Evolutionary conservation across 2,888 invertebrate genomes (phyloP), one percentile per base, ranked within the genome.

Genomic region (Balanococcus diminutus): DNA sequence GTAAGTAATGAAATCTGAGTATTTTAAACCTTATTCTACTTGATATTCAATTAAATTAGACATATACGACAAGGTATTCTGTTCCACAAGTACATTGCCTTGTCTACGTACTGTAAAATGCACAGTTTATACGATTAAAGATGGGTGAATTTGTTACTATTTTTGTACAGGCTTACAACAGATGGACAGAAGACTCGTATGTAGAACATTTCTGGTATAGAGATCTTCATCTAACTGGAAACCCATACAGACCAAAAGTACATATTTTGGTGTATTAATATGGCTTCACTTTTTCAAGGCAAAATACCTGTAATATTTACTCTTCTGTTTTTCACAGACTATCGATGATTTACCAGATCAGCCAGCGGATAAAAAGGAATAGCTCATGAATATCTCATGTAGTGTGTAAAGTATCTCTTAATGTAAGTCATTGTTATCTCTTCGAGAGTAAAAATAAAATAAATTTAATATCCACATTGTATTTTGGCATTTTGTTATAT

Each of bases 241-340:
- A 92, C 89, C 92, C 94, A 9, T 94, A 94, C 89, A 90, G 91
- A 87, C 90, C 92, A 87, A 91, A 91, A 89, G 93, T 93, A 90
- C 91, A 92, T 89, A 87, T 88, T 79, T 86, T 89, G 86, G 9
- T 36, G 5, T 14, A 5, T 14, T 28, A 31, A n/a, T n/a, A n/a
- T n/a, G n/a, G n/a, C n/a, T 0, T 16, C 5, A 28, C 28, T 16
- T 5, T 86, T 11, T 51, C 32, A 6, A n/a, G 32, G 14, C 1
- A 3, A 19, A 36, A 36, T 9, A 19, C 1, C n/a, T 9, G 16
- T 3, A 31, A 39, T 79, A 75, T 1, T 84, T 2, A 3, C 36
- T 25, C 0, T 32, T 82, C 36, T 84, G n/a, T 51, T 31, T 4
- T 61, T 85, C 81, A 51, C 56, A 88, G 87, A 87, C 87, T 6